Evolutionary conservation across 2,113 vertebrate genomes (phyloP), one percentile per base, ranked within the genome.

Genomic region (Neolamprologus cancellatus): DNA sequence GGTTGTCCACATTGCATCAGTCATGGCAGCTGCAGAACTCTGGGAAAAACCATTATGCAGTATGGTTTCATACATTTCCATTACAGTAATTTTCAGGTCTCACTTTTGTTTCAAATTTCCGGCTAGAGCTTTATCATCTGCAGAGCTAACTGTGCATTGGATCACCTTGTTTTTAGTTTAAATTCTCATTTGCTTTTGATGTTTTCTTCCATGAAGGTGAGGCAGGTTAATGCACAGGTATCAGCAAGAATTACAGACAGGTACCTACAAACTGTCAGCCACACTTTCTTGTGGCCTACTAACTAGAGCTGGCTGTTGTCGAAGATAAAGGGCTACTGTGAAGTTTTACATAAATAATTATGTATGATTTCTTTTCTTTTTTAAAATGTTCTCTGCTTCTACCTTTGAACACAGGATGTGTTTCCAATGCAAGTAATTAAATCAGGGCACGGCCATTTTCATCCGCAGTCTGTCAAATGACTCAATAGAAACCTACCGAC

Each of bases 251-350:
- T 96, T 95, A 96, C 93, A 95, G 95, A 90, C 92, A 79, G 81
- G 82, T 85, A 91, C 87, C 89, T 94, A 92, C 91, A 88, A 88
- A 94, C 91, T 83, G 90, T 93, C 93, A 95, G 87, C 88, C 90
- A 93, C 91, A 93, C 96, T 96, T 96, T 96, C 91, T 95, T 95
- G 94, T 96, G 95, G 95, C 93, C 88, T 89, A 78, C 93, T 95
- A 86, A 95, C 89, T 95, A 84, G 87, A 94, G 92, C 90, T 95
- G 92, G 79, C 90, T 93, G 90, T 91, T 91, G 88, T 83, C 54
- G 64, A 79, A 93, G 91, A 94, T 94, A 93, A 94, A 94, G 91
- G 94, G 88, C 84, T 87, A 87, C 93, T 95, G 93, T 94, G 91
- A 95, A 94, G 95, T 95, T 93, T 93, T 84, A 92, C 91, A 92